Evolutionary conservation across 2,888 invertebrate species (phyloP).

Genomic region (Eulithis testata): DNA sequence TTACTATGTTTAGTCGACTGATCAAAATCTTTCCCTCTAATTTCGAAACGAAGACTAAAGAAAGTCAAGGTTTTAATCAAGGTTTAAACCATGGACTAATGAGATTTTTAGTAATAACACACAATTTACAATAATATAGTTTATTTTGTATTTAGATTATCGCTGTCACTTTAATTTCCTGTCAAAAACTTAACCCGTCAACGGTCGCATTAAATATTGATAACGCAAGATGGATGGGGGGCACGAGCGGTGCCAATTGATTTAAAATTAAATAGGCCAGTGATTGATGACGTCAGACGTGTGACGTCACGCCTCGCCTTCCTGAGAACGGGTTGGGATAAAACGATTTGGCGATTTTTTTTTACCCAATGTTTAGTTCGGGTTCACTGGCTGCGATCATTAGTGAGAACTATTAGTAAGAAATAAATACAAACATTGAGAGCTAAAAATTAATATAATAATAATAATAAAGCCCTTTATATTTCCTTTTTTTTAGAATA

Average conservation of each 20-base stretch:
- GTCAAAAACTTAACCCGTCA: constrained; percentile 53
- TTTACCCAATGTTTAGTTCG: constrained; percentile 37
- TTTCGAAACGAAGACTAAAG: too few species aligned
- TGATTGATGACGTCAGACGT: constrained; percentile 68
- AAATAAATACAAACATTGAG: too few species aligned
- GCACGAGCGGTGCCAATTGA: constrained; percentile 80
- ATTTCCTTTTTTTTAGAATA: too few species aligned
- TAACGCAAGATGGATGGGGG: constrained; percentile 78
- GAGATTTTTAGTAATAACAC: too few species aligned
- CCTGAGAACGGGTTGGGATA: constrained; percentile 68
- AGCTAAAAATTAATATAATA: not conserved
- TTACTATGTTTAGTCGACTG: too few species aligned
- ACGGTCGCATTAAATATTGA: constrained; percentile 66
- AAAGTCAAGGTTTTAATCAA: too few species aligned
- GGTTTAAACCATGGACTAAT: too few species aligned
- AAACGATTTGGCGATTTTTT: constrained; percentile 46
- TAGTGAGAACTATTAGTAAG: constrained; percentile 31
- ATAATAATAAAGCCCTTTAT: too few species aligned
- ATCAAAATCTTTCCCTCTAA: too few species aligned
- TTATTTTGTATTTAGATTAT: constrained; percentile 10
- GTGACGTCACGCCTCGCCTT: constrained; percentile 63
- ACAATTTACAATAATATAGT: not conserved
- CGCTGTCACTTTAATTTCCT: constrained; percentile 53
- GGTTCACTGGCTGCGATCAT: constrained; percentile 48
- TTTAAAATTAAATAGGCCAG: constrained; percentile 77